Base-by-base conservation (phyloP, 2,888 invertebrate genomes). In the Plebejus anna region DNA sequence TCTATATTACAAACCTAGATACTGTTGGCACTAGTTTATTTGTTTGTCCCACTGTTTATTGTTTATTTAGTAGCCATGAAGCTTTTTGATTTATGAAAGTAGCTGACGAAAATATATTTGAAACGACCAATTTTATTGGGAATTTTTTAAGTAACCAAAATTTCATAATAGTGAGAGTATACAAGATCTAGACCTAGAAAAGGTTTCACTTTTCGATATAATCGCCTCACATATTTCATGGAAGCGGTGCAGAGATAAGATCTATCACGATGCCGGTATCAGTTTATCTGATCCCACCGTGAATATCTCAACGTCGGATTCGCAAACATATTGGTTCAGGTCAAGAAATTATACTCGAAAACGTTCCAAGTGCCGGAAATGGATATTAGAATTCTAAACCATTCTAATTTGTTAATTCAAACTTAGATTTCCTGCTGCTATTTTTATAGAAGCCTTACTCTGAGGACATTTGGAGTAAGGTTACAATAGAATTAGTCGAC, bases 191-290 rank as follows among this genome's bases (percentile, higher is more conserved):
- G 72, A n/a, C 11, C 61, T 61, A 71, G 71, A 57, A 76, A 61
- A 66, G 47, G 72, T 76, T 76, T 76, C 59, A 76, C 76, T 72
- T 76, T 76, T 72, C 57, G 72, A 76, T 76, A n/a, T 73, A 72
- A 76, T 76, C 76, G 42, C 61, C 42, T 72, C 59, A 72, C 72
- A 72, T 76, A 76, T 76, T 76, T 76, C 72, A 76, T 73, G 59
- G 76, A 72, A 76, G 76, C 71, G 47, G 76, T 76, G 76, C 71
- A 42, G 38, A 2, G 76, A 76, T 76, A 76, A 57, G 32, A 76
- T 72, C 76, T 76, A 76, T 76, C 76, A 76, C 72, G 76, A 73
- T 76, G 32, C 72, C 28, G 72, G 61, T 61, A 59, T 76, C 76
- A 72, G 70, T 47, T 47, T 76, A 76, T 76, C 72, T 32, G 76